Percentiles rank a stretch among this genome's conserved stretches.
phyloP scores from a whole-genome alignment of 2,888 invertebrate species.

The Patella ulyssiponensis region DNA sequence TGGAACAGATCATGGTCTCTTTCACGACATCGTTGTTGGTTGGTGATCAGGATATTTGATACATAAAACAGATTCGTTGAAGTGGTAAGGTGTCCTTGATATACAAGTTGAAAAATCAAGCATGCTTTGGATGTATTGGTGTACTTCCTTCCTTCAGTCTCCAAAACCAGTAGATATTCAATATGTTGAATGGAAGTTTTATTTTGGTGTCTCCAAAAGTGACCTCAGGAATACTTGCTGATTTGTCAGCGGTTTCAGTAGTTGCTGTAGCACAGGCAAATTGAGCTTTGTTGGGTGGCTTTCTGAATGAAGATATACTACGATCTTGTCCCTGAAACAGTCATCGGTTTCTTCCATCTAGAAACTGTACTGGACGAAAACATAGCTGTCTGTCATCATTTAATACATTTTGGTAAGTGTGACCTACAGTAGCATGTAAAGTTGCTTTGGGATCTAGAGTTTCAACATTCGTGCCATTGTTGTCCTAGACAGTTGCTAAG shows the following conservation, averaged over 20 bases:
- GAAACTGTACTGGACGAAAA: background rate
- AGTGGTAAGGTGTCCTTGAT: slow-evolving; percentile 25
- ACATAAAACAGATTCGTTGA: slow-evolving; percentile 32
- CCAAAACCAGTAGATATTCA: slow-evolving; percentile 20
- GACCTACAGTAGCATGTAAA: too few relatives aligned
- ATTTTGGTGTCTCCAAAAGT: background rate
- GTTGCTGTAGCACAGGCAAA: background rate
- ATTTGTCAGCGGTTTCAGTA: background rate
- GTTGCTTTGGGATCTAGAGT: slow-evolving; percentile 20
- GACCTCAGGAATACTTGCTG: background rate
- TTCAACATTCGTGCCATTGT: slow-evolving; percentile 23
- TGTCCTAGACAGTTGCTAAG: slow-evolving; percentile 20
- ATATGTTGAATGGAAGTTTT: background rate
- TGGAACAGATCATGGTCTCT: slow-evolving; percentile 14
- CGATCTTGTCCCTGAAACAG: background rate
- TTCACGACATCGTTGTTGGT: slow-evolving; percentile 35
- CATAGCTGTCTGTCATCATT: background rate
- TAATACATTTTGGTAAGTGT: slow-evolving; percentile 20
- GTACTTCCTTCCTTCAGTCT: slow-evolving; percentile 17
- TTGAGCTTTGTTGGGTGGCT: background rate
- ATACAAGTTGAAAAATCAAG: slow-evolving; percentile 19
- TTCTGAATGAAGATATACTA: background rate
- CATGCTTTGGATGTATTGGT: slow-evolving; percentile 25
- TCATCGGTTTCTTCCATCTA: background rate
- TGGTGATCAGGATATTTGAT: slow-evolving; percentile 27